A percentile compares a stretch with the other conserved stretches of the same genome.
These are phyloP conservation scores for Tricholaema leucomelas DNA, from an alignment of 2,113 vertebrate species.

Conservation along the genomic window DNA sequence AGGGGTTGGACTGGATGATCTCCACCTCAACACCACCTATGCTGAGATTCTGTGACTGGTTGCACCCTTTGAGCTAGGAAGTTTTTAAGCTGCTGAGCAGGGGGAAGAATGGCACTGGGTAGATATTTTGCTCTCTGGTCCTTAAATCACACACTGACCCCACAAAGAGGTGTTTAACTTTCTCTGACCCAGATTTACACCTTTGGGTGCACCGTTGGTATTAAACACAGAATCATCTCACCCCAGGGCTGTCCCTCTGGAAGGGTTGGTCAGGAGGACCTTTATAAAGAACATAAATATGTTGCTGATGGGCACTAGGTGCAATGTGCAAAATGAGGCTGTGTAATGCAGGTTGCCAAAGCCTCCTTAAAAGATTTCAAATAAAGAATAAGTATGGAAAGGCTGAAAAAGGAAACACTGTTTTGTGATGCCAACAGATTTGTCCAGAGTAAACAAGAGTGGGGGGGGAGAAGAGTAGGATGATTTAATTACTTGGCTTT, in stretches of 20 bases:
- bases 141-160: background rate
- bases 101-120: background rate
- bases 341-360: background rate
- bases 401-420: background rate
- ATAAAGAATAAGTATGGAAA: background rate
- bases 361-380: background rate
- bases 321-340: background rate
- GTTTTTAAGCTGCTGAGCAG: background rate
- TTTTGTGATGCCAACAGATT: background rate
- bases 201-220: background rate
- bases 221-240: background rate
- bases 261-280: background rate
- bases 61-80: background rate
- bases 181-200: background rate
- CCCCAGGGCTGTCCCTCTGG: background rate
- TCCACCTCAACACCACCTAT: background rate
- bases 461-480: background rate
- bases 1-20: background rate
- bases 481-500: background rate
- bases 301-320: rapidly evolving
- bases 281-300: background rate
- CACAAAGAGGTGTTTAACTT: background rate
- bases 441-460: background rate
- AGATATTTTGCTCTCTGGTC: background rate
- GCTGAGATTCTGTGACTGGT: background rate